These are phyloP conservation scores for Sinocyclocheilus maitianheensis DNA, from an alignment of 2,113 vertebrate species.

Conservation along the genomic window DNA sequence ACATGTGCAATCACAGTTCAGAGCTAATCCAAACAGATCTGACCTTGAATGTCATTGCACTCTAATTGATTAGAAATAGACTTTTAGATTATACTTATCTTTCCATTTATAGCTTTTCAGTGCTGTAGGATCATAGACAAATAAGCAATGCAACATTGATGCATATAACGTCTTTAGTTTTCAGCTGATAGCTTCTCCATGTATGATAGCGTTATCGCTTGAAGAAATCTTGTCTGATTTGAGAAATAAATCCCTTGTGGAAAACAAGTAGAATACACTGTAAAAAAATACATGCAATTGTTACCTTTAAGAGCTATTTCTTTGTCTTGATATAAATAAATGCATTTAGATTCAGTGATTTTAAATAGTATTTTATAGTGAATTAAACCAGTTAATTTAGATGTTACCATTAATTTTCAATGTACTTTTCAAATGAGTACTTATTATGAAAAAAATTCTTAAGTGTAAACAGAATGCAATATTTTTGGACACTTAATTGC, in stretches of 20 bases:
- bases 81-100: background rate
- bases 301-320: background rate
- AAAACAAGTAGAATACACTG: background rate
- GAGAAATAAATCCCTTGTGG: background rate
- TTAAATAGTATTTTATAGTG: background rate
- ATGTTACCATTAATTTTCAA: no score
- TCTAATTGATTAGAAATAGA: background rate
- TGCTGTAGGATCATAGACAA: background rate
- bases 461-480: background rate
- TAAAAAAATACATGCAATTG: background rate
- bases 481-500: background rate
- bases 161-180: background rate
- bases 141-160: background rate
- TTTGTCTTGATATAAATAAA: background rate
- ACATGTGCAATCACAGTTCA: background rate
- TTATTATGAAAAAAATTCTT: background rate
- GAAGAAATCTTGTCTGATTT: background rate
- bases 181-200: background rate
- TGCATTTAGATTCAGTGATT: background rate
- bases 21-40: constrained; percentile 18
- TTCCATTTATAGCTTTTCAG: background rate
- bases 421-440: background rate
- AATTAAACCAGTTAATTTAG: no score
- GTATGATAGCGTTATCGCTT: background rate
- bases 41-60: constrained; percentile 12